Conservation (phyloP, 1,140 invertebrate genomes). For the Drosophila ercepeae region DNA sequence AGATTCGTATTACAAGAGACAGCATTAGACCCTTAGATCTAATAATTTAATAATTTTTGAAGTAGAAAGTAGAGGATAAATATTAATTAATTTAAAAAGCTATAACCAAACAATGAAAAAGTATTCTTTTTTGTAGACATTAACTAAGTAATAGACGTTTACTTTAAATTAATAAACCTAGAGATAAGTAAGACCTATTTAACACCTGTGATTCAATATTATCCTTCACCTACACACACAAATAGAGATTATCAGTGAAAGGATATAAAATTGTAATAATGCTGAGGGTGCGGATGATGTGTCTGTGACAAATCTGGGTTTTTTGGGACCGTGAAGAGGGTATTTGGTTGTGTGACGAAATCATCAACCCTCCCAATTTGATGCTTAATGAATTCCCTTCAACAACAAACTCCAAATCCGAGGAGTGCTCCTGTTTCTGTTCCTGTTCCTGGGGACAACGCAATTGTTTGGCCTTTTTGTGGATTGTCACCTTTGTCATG, state of each 20-base stretch:
- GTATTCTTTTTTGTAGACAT: too few relatives aligned
- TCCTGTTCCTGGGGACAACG: constrained; percentile 39
- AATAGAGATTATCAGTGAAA: not conserved
- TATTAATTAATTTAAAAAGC: too few relatives aligned
- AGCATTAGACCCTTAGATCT: not conserved
- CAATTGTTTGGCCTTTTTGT: constrained; percentile 80
- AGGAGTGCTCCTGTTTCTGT: constrained; percentile 51
- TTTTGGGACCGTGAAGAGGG: constrained; percentile 20
- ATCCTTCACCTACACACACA: not conserved
- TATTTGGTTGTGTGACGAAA: constrained; percentile 68
- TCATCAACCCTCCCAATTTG: constrained; percentile 78
- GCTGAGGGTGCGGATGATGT: constrained; percentile 21
- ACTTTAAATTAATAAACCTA: constrained; percentile 1
- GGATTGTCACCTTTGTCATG: constrained; percentile 80
- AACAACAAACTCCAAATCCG: constrained; percentile 53
- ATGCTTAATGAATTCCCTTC: constrained; percentile 72
- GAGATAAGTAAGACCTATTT: constrained; percentile 10
- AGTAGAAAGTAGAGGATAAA: too few relatives aligned
- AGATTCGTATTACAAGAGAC: not conserved
- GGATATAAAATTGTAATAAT: constrained; percentile 18
- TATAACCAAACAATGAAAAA: too few relatives aligned
- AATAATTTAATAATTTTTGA: too few relatives aligned
- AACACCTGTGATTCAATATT: constrained; percentile 27
- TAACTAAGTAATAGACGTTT: too few relatives aligned
- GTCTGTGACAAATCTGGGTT: constrained; percentile 50